phyloP scores from a whole-genome alignment of 2,888 invertebrate species.

The Corythucha ciliata region DNA sequence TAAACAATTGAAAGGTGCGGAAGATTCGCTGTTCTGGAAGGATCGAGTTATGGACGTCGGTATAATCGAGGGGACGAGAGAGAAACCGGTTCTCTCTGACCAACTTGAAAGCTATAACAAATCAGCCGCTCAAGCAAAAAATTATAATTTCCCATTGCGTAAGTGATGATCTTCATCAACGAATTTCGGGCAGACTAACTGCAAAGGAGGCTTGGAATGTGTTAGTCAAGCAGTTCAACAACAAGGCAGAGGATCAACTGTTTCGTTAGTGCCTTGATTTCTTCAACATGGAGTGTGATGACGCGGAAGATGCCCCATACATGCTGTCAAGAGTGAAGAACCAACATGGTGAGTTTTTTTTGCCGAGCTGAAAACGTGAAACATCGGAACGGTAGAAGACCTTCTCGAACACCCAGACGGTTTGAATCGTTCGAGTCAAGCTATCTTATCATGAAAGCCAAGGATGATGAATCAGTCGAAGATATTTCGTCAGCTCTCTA shows the following conservation, averaged over 20 bases:
- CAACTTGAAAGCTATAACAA: slow-evolving; percentile 14
- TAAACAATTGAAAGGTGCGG: neutral
- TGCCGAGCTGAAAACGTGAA: slow-evolving; percentile 16
- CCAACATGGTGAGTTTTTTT: slow-evolving; percentile 17
- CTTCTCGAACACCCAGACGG: slow-evolving; percentile 1
- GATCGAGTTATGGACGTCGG: slow-evolving; percentile 3
- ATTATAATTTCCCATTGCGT: slow-evolving; percentile 25
- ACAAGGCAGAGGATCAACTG: slow-evolving; percentile 4
- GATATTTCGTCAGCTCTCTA: slow-evolving; percentile 3
- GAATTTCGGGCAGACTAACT: slow-evolving; percentile 13
- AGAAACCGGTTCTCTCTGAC: neutral
- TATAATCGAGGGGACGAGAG: slow-evolving; percentile 12
- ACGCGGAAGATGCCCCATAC: slow-evolving; percentile 14
- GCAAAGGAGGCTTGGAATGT: slow-evolving; percentile 15
- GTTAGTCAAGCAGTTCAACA: neutral
- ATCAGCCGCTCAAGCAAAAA: slow-evolving; percentile 21
- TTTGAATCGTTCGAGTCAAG: slow-evolving; percentile 14
- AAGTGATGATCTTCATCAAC: slow-evolving; percentile 18
- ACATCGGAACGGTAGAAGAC: slow-evolving; percentile 1
- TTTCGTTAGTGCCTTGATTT: slow-evolving; percentile 20
- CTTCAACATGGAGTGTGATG: slow-evolving; percentile 17
- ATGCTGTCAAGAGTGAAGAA: slow-evolving; percentile 13
- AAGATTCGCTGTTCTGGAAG: slow-evolving; percentile 14
- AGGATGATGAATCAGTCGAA: slow-evolving; percentile 3
- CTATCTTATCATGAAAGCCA: slow-evolving; percentile 13